phyloP scores from a whole-genome alignment of 2,888 invertebrate species.

The Caenorhabditis panamensis region DNA sequence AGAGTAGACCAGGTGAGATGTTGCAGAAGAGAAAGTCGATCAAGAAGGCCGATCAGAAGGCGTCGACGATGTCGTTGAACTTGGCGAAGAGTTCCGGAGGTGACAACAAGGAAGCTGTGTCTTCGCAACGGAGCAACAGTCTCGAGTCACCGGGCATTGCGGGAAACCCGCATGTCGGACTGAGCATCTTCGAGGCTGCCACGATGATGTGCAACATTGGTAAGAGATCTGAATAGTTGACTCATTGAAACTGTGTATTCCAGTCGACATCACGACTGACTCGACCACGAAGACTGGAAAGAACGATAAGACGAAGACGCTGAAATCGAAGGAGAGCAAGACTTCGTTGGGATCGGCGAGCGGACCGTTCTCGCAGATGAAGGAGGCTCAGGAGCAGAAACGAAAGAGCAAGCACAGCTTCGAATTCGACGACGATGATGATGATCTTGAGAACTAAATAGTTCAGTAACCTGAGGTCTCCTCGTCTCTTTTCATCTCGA shows the following conservation, averaged over 20 bases:
- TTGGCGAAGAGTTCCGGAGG: constrained; percentile 5
- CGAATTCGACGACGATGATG: constrained; percentile 42
- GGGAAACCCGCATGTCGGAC: constrained; percentile 21
- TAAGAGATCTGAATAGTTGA: not conserved
- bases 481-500: no score
- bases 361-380: constrained; percentile 53
- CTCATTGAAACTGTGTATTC: not conserved
- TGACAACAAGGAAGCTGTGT: constrained; percentile 26
- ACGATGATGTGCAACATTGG: constrained; percentile 58
- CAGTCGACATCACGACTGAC: constrained; percentile 57
- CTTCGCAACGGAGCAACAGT: constrained; percentile 48
- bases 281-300: constrained; percentile 33
- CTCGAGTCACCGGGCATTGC: constrained; percentile 31
- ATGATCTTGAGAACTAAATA: constrained; percentile 11
- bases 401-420: constrained; percentile 54
- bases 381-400: constrained; percentile 58
- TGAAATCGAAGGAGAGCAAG: constrained; percentile 55
- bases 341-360: constrained; percentile 35
- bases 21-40: constrained; percentile 49
- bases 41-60: constrained; percentile 46
- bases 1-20: not conserved
- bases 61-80: constrained; percentile 49
- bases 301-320: constrained; percentile 33
- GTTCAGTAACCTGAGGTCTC: no score
- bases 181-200: constrained; percentile 50